Evolutionary conservation across 2,113 vertebrate genomes (phyloP).

Genomic region (Castor canadensis): DNA sequence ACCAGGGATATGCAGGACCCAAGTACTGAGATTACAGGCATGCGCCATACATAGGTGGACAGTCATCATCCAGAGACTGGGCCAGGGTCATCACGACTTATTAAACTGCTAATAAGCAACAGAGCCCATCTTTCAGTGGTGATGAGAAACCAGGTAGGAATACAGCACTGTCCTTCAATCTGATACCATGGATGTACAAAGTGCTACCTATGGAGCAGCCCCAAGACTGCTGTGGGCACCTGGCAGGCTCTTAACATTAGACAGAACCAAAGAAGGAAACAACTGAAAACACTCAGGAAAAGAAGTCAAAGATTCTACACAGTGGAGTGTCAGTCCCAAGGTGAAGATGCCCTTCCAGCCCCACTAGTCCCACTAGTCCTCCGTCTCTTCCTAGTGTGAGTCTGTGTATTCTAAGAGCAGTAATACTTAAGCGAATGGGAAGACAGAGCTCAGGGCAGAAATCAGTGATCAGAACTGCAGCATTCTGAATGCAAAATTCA

Average conservation of each 20-base stretch:
- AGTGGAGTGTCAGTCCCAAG: no score
- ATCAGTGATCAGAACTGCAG: no score
- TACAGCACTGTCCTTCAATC: not conserved
- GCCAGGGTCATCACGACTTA: not conserved
- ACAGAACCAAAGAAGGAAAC: not conserved
- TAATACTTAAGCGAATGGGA: no score
- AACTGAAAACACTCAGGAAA: not conserved
- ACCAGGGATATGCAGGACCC: no score
- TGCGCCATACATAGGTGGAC: no score
- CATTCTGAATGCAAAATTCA: no score
- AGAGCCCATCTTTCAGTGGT: not conserved
- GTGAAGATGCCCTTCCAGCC: no score
- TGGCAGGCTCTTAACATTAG: not conserved
- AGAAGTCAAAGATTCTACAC: not conserved
- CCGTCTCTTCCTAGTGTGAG: conserved; percentile 83
- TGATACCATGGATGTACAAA: not conserved
- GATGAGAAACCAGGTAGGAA: not conserved
- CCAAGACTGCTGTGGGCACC: not conserved
- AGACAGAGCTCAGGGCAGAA: not conserved
- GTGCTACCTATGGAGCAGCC: not conserved
- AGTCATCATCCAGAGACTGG: accelerated
- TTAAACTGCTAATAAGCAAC: not conserved
- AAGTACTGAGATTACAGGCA: no score
- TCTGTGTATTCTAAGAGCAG: conserved; percentile 86
- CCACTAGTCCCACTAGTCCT: no score